A percentile compares a stretch with the other conserved stretches of the same genome.
Conservation (phyloP, 2,113 vertebrate genomes). For the Baryphthengus martii region DNA sequence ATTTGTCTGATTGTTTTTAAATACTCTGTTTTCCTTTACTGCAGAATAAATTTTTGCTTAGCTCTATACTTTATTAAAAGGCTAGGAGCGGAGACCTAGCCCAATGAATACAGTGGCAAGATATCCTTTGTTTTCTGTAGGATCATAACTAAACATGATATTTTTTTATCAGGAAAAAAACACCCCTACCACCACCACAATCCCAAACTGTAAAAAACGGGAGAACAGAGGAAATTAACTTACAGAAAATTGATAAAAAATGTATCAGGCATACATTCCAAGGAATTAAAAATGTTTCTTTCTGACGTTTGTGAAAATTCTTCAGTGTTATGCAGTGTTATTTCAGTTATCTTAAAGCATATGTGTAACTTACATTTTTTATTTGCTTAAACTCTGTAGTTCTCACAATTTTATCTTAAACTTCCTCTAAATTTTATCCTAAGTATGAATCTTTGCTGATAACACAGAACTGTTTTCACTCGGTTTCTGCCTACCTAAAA, state of each 20-base stretch:
- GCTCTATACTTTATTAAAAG: not conserved
- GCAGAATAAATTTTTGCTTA: not conserved
- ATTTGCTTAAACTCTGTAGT: not conserved
- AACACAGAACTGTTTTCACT: not conserved
- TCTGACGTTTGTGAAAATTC: not conserved
- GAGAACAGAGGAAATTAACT: not conserved
- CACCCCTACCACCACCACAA: not conserved
- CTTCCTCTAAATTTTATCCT: not conserved
- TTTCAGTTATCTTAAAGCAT: not conserved
- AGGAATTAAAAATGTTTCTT: not conserved
- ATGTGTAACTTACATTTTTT: not conserved
- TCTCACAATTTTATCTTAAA: not conserved
- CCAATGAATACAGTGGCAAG: not conserved
- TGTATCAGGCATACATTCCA: fast-evolving
- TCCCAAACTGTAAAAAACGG: not conserved
- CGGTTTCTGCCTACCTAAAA: not conserved
- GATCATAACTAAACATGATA: not conserved
- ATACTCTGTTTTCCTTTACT: not conserved
- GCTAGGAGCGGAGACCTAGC: not conserved
- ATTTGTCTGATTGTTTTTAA: not conserved
- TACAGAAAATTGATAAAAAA: not conserved
- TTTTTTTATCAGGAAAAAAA: not conserved
- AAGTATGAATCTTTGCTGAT: not conserved
- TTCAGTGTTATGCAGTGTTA: not conserved
- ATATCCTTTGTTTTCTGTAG: not conserved